Conservation (phyloP, 2,888 invertebrate genomes). For the Lasius fuliginosus region DNA sequence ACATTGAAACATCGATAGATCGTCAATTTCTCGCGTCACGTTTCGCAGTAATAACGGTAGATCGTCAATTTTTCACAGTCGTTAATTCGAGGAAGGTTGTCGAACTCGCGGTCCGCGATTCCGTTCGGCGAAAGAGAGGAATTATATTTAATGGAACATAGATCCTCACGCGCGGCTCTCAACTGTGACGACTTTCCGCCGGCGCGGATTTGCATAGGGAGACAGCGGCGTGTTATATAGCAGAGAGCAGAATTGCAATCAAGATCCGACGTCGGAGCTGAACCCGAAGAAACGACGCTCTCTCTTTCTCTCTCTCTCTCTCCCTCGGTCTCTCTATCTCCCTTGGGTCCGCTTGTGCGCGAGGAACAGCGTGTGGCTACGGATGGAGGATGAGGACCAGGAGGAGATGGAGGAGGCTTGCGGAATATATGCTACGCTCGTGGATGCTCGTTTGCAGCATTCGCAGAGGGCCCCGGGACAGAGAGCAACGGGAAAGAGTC, state of each 20-base stretch:
- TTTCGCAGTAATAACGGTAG: neutral
- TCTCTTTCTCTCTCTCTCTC: neutral
- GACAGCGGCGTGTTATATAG: neutral
- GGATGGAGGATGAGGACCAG: conserved; percentile 45
- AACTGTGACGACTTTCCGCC: conserved; percentile 33
- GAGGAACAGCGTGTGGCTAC: conserved; percentile 44
- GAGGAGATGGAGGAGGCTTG: conserved; percentile 62
- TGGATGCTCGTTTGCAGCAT: conserved; percentile 77
- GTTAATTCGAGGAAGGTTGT: conserved; percentile 12
- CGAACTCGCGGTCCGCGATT: neutral
- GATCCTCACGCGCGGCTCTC: conserved; percentile 31
- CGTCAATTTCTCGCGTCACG: conserved; percentile 30
- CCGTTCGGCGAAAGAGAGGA: neutral
- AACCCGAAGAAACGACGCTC: conserved; percentile 38
- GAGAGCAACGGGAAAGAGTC: conserved; percentile 66
- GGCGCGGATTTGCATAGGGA: conserved; percentile 38
- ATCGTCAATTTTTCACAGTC: conserved; percentile 35
- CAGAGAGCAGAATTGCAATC: conserved; percentile 32
- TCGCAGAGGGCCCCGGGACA: conserved; percentile 53
- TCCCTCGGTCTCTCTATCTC: neutral
- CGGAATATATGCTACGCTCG: conserved; percentile 75
- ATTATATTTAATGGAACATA: conserved; percentile 12
- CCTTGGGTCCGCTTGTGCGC: conserved; percentile 54
- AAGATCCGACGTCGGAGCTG: conserved; percentile 42
- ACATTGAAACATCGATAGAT: neutral